A percentile compares a stretch with the other conserved stretches of the same genome.
These are phyloP conservation scores for Laterallus jamaicensis DNA, from an alignment of 2,113 vertebrate genomes.

Conservation along the genomic window DNA sequence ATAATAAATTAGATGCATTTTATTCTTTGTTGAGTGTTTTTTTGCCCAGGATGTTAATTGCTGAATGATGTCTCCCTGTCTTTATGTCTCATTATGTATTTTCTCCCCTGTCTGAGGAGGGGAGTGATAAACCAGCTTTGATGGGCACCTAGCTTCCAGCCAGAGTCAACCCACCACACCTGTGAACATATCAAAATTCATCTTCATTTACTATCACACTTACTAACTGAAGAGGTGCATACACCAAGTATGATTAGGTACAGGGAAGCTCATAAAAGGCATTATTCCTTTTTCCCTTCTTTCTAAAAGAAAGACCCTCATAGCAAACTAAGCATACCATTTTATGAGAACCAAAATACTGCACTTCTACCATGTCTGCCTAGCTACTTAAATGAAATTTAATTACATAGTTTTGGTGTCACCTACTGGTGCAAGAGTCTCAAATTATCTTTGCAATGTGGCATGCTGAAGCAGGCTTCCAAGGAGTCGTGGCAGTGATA, in stretches of 20 bases:
- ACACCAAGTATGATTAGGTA: neutral
- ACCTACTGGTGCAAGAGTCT: rapidly evolving
- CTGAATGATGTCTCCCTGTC: no score
- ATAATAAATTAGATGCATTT: no score
- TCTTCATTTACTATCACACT: neutral
- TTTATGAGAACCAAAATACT: neutral
- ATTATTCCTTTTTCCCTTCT: neutral
- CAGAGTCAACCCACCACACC: no score
- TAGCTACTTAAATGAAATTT: neutral
- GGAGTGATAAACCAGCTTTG: no score
- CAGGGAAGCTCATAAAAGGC: neutral
- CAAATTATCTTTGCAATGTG: rapidly evolving
- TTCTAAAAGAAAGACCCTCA: neutral
- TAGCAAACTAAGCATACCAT: neutral
- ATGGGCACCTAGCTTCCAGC: no score
- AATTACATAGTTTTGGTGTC: neutral
- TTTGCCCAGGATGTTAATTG: no score
- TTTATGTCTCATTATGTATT: no score
- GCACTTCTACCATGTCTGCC: neutral
- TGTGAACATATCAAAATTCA: neutral
- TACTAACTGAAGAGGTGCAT: neutral
- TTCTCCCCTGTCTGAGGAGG: no score
- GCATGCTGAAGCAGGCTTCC: neutral
- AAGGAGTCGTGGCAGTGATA: rapidly evolving
- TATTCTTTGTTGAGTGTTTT: no score